Conservation (phyloP, 2,113 vertebrate species). For the Microtus ochrogaster region DNA sequence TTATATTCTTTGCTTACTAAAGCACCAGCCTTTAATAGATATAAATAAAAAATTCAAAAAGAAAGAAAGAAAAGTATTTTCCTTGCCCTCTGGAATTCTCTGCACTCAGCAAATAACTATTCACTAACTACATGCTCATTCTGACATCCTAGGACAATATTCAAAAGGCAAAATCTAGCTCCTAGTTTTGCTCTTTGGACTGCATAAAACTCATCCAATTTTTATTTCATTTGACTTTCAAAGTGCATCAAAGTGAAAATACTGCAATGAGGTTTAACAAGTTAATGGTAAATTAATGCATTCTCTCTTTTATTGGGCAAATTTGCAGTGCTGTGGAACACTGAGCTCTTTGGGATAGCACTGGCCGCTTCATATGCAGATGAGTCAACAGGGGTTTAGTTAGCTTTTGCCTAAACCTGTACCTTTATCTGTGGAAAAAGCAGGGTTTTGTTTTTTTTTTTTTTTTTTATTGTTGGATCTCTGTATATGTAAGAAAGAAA, state of each 20-base stretch:
- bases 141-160: conserved; percentile 31
- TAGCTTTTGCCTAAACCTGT: conserved; percentile 46
- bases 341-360: background rate
- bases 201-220: conserved; percentile 26
- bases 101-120: background rate
- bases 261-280: conserved; percentile 46
- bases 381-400: conserved; percentile 2
- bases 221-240: conserved; percentile 58
- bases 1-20: background rate
- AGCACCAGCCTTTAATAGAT: background rate
- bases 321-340: conserved; percentile 41
- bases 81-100: background rate
- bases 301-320: conserved; percentile 44
- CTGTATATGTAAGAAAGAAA: background rate
- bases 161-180: conserved; percentile 52
- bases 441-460: conserved; percentile 23
- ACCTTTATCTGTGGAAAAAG: conserved; percentile 47
- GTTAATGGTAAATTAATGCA: conserved; percentile 68
- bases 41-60: conserved; percentile 42
- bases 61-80: background rate
- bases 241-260: conserved; percentile 57
- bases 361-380: conserved; percentile 51
- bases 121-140: background rate
- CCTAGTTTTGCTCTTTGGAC: conserved; percentile 22
- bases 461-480: background rate